Percentiles rank a stretch among this genome's conserved stretches.
phyloP scores from a whole-genome alignment of 2,113 vertebrate species.

The Pimephales promelas region DNA sequence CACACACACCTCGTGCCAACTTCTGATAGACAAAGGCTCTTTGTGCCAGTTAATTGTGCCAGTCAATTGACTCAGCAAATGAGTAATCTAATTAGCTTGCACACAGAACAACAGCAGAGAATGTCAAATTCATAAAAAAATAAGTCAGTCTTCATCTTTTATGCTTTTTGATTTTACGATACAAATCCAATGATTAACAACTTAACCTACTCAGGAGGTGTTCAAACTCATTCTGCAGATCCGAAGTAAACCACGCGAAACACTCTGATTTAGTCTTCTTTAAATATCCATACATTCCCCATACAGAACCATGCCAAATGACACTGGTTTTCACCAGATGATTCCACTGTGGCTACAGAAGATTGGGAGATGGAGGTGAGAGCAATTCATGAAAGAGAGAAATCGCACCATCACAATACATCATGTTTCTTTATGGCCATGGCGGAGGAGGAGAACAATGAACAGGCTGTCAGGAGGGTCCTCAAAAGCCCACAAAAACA shows the following conservation, averaged over 20 bases:
- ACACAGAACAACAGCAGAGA: background rate
- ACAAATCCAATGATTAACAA: background rate
- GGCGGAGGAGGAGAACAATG: slow-evolving; percentile 64
- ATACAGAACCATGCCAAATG: background rate
- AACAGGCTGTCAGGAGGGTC: slow-evolving; percentile 59
- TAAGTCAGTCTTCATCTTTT: background rate
- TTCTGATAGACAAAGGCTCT: slow-evolving; percentile 34
- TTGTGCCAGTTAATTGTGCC: slow-evolving; percentile 38
- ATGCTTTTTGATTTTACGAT: background rate
- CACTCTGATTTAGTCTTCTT: background rate
- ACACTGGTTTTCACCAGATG: background rate
- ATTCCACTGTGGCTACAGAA: slow-evolving; percentile 6
- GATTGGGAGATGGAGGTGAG: slow-evolving; percentile 42
- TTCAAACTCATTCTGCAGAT: background rate
- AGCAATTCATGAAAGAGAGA: slow-evolving; percentile 57
- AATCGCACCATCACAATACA: slow-evolving; percentile 57
- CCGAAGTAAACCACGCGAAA: background rate
- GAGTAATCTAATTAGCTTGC: slow-evolving; percentile 39
- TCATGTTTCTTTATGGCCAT: slow-evolving; percentile 61
- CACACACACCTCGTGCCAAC: slow-evolving; percentile 30
- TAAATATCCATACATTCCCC: background rate
- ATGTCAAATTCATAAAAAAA: slow-evolving; percentile 20
- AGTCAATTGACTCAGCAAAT: slow-evolving; percentile 25
- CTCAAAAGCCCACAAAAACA: background rate
- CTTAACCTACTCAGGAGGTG: background rate